Evolutionary conservation across 2,888 invertebrate genomes (phyloP).

Genomic region (Toxonevra muliebris): DNA sequence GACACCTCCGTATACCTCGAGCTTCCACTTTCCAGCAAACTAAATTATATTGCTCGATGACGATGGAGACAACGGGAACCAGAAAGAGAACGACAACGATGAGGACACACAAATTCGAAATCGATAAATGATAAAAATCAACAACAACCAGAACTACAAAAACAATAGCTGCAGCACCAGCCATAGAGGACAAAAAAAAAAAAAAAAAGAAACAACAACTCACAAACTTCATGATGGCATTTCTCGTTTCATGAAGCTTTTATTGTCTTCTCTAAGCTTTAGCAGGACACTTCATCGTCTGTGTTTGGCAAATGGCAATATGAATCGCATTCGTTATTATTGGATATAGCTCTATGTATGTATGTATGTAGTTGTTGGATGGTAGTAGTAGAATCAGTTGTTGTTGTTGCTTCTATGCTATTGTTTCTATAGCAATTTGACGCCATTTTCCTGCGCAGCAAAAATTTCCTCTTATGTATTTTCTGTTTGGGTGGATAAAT

Average conservation of each 20-base stretch:
- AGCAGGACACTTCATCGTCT: slow-evolving; percentile 37
- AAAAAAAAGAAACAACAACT: no score
- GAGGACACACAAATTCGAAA: slow-evolving; percentile 61
- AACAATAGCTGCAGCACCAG: neutral
- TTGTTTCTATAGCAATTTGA: slow-evolving; percentile 30
- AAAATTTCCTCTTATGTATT: slow-evolving; percentile 59
- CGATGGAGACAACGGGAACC: no score
- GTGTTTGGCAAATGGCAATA: neutral
- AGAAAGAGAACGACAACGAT: slow-evolving; percentile 23
- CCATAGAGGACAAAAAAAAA: slow-evolving; percentile 16
- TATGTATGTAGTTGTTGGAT: no score
- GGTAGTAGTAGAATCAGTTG: neutral
- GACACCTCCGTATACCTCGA: no score
- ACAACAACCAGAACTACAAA: slow-evolving; percentile 40
- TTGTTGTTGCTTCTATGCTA: slow-evolving; percentile 10
- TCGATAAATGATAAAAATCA: slow-evolving; percentile 63
- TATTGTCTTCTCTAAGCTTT: slow-evolving; percentile 57
- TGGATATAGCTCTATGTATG: no score
- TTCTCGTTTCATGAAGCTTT: slow-evolving; percentile 54
- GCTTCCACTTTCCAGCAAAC: no score
- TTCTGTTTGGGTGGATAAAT: slow-evolving; percentile 55
- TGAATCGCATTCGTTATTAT: no score
- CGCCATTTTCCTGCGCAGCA: slow-evolving; percentile 42
- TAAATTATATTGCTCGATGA: no score
- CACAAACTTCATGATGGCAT: slow-evolving; percentile 48